Evolutionary conservation across 2,797 vertebrate species (phyloP), one percentile per base, ranked within the genome.

Genomic region (Premnoplex brunnescens): DNA sequence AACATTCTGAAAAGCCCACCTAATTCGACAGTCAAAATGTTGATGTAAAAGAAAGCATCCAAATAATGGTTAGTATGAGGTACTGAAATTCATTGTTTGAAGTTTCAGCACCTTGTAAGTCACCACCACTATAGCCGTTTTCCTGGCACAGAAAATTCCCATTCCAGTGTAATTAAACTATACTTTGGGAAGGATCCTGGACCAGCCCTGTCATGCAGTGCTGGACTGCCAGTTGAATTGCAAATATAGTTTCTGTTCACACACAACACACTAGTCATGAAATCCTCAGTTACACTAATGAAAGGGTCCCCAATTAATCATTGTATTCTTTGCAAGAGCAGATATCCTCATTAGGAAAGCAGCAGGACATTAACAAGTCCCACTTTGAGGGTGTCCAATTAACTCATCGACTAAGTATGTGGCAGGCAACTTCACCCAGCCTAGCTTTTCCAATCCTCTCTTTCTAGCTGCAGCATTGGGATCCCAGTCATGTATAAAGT

Each of bases 281-380:
- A 97, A 92, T 77, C n/a, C 80, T 52, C 71, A 82, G 93, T 85
- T 72, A 88, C 46, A 81, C 34, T 63, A 92, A 96, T 30, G 34
- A 93, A 41, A 85, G 6, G 41, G 72, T 91, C 89, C 78, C 82
- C 72, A 89, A 75, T 93, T 96, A 94, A 96, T 95, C 85, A 92
- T 18, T 83, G 46, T 66, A 52, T 85, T 95, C 85, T 76, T n/a
- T 64, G 80, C 76, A 75, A 73, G 67, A 76, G 69, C 56, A 74
- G 79, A 88, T 94, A 88, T 36, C 58, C 93, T 97, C 95, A 94
- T 96, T 95, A 97, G 79, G 84, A 93, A 87, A 86, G 86, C 30
- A 20, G 71, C 28, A 83, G 72, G 58, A 93, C 75, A 86, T 72
- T 91, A 92, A 85, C 63, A 95, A 88, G 63, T 72, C 83, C 87